Conservation (phyloP, 2,888 invertebrate species). For the Polydrusus cervinus region DNA sequence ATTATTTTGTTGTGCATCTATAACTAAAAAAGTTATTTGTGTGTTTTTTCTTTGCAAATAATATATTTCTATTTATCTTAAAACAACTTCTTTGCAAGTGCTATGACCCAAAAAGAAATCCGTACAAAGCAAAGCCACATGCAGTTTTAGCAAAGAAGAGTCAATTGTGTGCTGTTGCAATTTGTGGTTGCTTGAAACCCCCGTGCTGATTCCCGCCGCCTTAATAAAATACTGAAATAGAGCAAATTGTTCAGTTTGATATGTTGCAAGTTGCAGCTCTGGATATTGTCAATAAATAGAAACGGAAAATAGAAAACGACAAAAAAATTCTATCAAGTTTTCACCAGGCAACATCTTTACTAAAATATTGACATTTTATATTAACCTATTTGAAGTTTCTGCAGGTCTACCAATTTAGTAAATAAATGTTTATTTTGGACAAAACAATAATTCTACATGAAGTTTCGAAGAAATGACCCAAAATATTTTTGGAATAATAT, state of each 20-base stretch:
- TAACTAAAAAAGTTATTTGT: too few species aligned
- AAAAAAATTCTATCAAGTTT: slow-evolving; percentile 36
- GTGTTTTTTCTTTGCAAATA: background rate
- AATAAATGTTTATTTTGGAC: slow-evolving; percentile 6
- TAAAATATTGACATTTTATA: slow-evolving; percentile 39
- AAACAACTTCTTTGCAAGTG: slow-evolving; percentile 40
- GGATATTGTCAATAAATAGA: slow-evolving; percentile 48
- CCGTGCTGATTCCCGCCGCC: slow-evolving; percentile 45
- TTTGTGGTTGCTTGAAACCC: slow-evolving; percentile 52
- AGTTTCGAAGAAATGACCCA: background rate
- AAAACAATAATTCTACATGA: too few species aligned
- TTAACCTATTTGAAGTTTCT: slow-evolving; percentile 13
- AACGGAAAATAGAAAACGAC: slow-evolving; percentile 29
- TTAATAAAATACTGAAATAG: slow-evolving; percentile 52
- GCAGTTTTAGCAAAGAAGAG: slow-evolving; percentile 50
- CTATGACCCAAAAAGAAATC: slow-evolving; percentile 48
- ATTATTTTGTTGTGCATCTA: too few species aligned
- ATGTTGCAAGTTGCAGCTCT: slow-evolving; percentile 39
- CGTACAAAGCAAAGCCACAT: slow-evolving; percentile 48
- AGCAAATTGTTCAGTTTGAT: slow-evolving; percentile 51
- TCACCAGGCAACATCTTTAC: slow-evolving; percentile 37
- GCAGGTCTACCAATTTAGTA: slow-evolving; percentile 16
- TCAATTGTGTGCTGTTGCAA: slow-evolving; percentile 51
- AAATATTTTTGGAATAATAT: background rate
- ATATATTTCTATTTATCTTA: slow-evolving; percentile 12